These are phyloP conservation scores for Phymatocera aterrima DNA, from an alignment of 2,888 invertebrate species.

Conservation along the genomic window DNA sequence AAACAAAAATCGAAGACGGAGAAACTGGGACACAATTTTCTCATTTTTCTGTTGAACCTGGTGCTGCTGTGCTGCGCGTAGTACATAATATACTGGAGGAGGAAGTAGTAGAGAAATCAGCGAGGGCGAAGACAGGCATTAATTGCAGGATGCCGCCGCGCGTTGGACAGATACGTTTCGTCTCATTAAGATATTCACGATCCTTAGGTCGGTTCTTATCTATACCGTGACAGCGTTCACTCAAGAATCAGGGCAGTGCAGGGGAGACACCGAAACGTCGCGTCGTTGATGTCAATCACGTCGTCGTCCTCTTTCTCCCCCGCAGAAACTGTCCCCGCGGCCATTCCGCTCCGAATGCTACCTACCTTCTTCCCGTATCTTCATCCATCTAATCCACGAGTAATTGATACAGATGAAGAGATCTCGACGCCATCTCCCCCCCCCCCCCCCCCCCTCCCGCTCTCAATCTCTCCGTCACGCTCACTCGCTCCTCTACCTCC, in stretches of 20 bases:
- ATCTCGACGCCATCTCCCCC: conserved; percentile 60
- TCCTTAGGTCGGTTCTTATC: conserved; percentile 65
- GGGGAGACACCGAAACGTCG: conserved; percentile 63
- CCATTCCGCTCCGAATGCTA: conserved; percentile 54
- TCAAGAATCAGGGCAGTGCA: conserved; percentile 72
- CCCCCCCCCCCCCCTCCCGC: not conserved
- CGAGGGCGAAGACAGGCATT: conserved; percentile 29
- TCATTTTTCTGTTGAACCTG: not conserved
- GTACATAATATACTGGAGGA: not conserved
- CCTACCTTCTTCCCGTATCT: conserved; percentile 58
- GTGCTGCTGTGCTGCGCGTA: not conserved
- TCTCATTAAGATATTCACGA: conserved; percentile 73
- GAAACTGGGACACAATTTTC: not conserved
- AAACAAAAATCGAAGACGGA: too few relatives aligned
- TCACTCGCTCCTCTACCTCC: not conserved
- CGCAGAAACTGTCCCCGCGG: conserved; percentile 56
- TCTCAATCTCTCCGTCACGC: not conserved
- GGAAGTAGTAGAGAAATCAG: conserved; percentile 14
- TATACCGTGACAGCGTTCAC: conserved; percentile 72
- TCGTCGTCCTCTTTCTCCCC: conserved; percentile 53
- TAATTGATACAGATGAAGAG: conserved; percentile 74
- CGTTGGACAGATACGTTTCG: conserved; percentile 22
- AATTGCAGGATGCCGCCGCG: conserved; percentile 22
- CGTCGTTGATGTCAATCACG: conserved; percentile 72
- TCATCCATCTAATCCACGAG: conserved; percentile 73